These are phyloP conservation scores for Oryzaephilus surinamensis DNA, from an alignment of 1,140 invertebrate genomes.

Conservation along the genomic window DNA sequence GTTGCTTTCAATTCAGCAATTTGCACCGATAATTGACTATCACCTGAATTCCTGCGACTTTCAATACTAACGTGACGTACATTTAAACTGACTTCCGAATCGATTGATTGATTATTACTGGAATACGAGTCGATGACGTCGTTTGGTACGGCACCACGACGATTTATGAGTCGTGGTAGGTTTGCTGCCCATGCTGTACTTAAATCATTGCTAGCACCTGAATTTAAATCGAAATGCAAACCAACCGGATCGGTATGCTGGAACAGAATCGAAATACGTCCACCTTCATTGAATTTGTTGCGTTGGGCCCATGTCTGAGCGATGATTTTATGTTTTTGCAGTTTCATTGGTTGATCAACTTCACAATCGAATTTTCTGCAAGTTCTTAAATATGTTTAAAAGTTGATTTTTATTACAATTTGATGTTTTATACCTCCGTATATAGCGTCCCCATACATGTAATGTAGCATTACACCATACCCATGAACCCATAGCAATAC, in stretches of 20 bases:
- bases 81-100: constrained; percentile 74
- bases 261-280: constrained; percentile 76
- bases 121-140: constrained; percentile 47
- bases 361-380: constrained; percentile 56
- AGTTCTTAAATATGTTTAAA: no score
- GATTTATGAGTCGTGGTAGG: constrained; percentile 71
- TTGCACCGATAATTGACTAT: constrained; percentile 75
- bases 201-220: constrained; percentile 58
- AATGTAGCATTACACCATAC: constrained; percentile 78
- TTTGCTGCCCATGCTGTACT: constrained; percentile 81
- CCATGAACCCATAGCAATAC: constrained; percentile 85
- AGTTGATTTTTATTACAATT: no score
- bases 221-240: constrained; percentile 74
- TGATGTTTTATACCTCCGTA: constrained; percentile 53
- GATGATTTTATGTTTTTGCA: constrained; percentile 84
- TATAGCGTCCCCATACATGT: constrained; percentile 72
- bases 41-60: constrained; percentile 69
- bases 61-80: constrained; percentile 69
- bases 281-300: constrained; percentile 71
- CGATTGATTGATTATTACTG: constrained; percentile 47
- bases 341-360: constrained; percentile 55
- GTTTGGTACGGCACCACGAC: constrained; percentile 65
- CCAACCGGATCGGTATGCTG: constrained; percentile 83
- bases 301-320: constrained; percentile 80
- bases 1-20: constrained; percentile 70